These are phyloP conservation scores for Nasonovia ribisnigri DNA, from an alignment of 2,888 invertebrate genomes.

Conservation along the genomic window DNA sequence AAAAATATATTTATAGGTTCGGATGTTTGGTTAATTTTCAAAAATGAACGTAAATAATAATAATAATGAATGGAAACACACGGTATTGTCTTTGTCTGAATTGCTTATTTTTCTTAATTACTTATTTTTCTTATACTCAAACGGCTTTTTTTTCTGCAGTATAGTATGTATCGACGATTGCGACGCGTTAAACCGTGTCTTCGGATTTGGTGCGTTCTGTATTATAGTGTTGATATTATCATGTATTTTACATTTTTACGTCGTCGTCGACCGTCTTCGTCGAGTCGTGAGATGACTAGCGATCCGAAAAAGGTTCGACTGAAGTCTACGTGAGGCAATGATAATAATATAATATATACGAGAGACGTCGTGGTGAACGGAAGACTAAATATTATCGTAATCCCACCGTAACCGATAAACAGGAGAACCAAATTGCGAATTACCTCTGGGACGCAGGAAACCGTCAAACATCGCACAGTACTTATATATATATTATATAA, in stretches of 20 bases:
- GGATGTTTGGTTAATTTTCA: neutral
- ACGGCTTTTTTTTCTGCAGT: neutral
- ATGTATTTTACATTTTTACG: neutral
- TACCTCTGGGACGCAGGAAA: neutral
- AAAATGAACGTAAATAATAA: neutral
- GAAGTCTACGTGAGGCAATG: neutral
- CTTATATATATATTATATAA: neutral
- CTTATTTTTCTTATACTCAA: neutral
- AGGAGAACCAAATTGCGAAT: neutral
- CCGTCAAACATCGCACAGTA: neutral
- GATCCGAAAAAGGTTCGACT: conserved; percentile 22
- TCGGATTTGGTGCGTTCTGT: neutral
- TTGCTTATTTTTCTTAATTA: neutral
- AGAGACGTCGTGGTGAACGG: neutral
- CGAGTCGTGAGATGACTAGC: conserved; percentile 9
- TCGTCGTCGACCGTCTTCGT: neutral
- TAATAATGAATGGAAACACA: neutral
- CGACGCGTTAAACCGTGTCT: conserved; percentile 18
- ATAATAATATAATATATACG: neutral
- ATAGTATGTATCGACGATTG: neutral
- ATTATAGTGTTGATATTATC: neutral
- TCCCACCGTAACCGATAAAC: neutral
- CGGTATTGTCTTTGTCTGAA: neutral
- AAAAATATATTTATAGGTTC: neutral
- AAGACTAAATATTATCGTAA: neutral